Evolutionary conservation across 2,113 vertebrate genomes (phyloP).

Genomic region (Oryzias javanicus): DNA sequence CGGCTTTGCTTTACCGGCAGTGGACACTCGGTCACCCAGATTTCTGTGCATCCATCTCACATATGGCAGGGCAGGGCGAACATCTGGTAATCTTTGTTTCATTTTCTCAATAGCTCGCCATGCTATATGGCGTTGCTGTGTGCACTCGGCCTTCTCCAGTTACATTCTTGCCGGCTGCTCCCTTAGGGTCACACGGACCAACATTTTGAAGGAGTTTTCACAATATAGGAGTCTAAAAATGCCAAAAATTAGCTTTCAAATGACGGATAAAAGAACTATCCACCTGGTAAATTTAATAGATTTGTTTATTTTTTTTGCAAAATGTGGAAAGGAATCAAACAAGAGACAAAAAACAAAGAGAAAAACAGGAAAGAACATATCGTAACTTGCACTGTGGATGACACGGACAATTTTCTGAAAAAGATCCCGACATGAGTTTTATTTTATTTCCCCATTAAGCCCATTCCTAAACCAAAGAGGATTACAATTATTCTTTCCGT

Average conservation of each 20-base stretch:
- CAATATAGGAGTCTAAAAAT: slow-evolving; percentile 78
- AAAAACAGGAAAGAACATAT: slow-evolving; percentile 9
- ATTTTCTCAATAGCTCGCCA: slow-evolving; percentile 68
- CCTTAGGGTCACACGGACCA: slow-evolving; percentile 68
- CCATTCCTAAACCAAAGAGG: slow-evolving; percentile 38
- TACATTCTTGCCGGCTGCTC: slow-evolving; percentile 69
- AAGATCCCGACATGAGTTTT: slow-evolving; percentile 19
- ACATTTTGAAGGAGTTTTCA: slow-evolving; percentile 72
- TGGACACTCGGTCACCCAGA: slow-evolving; percentile 58
- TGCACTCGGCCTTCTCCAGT: slow-evolving; percentile 71
- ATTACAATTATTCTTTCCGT: slow-evolving; percentile 57
- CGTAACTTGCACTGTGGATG: slow-evolving; percentile 1
- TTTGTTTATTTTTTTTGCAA: slow-evolving; percentile 15
- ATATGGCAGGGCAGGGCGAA: slow-evolving; percentile 66
- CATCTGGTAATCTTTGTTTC: slow-evolving; percentile 77
- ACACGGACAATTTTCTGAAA: slow-evolving; percentile 3
- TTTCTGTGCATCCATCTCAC: slow-evolving; percentile 52
- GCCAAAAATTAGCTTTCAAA: slow-evolving; percentile 37
- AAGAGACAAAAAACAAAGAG: slow-evolving; percentile 16
- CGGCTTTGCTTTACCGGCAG: slow-evolving; percentile 53
- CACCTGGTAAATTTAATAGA: too few species aligned
- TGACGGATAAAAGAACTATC: slow-evolving; percentile 11
- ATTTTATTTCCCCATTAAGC: slow-evolving; percentile 37
- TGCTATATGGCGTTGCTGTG: slow-evolving; percentile 64
- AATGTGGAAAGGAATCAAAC: slow-evolving; percentile 21